phyloP scores from a whole-genome alignment of 2,113 vertebrate genomes.

The Oryzias curvinotus region DNA sequence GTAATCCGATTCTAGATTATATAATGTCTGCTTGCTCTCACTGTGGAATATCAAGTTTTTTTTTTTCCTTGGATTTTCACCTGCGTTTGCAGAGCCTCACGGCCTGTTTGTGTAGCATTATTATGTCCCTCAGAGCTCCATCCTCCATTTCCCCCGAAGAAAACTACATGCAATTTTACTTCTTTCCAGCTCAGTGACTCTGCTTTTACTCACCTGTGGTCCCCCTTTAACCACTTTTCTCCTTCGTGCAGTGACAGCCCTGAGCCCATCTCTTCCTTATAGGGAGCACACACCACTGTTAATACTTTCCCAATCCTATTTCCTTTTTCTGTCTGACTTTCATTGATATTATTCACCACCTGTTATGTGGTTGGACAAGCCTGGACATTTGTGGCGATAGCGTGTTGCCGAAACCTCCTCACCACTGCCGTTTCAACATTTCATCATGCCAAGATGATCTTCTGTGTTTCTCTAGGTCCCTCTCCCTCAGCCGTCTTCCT shows the following conservation, averaged over 20 bases:
- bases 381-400: slow-evolving; percentile 1
- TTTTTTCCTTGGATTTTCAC: neutral
- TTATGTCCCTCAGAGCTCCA: slow-evolving; percentile 15
- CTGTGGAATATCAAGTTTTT: slow-evolving; percentile 12
- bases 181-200: slow-evolving; percentile 56
- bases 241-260: slow-evolving; percentile 22
- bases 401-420: neutral
- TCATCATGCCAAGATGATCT: neutral
- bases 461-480: neutral
- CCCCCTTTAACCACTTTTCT: slow-evolving; percentile 38
- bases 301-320: slow-evolving; percentile 2
- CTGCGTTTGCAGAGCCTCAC: neutral
- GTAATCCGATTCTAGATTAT: slow-evolving; percentile 21
- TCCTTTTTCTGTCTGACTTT: slow-evolving; percentile 2
- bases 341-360: slow-evolving; percentile 16
- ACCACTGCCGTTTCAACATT: neutral
- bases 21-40: slow-evolving; percentile 3
- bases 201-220: slow-evolving; percentile 50
- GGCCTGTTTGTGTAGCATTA: slow-evolving; percentile 20
- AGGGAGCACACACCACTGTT: slow-evolving; percentile 5
- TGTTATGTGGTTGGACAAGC: slow-evolving; percentile 1
- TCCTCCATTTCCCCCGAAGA: slow-evolving; percentile 29
- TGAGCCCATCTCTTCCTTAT: slow-evolving; percentile 24
- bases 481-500: slow-evolving; percentile 3
- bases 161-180: slow-evolving; percentile 32